phyloP scores from a whole-genome alignment of 2,888 invertebrate species.

The Tipula unca region DNA sequence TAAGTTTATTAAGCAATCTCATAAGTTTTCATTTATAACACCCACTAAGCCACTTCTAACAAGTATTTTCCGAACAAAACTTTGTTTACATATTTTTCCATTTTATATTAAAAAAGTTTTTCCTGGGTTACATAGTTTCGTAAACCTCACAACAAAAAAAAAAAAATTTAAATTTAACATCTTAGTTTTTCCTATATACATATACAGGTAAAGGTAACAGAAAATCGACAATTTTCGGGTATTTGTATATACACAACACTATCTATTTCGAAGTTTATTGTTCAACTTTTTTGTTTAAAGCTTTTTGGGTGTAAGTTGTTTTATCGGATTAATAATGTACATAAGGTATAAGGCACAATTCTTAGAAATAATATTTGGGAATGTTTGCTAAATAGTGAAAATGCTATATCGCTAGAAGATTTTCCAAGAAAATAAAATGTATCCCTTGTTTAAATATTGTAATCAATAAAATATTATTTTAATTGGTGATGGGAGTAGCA shows the following conservation, averaged over 20 bases:
- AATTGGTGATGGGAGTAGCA: no score
- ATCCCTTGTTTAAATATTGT: no score
- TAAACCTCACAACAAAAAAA: neutral
- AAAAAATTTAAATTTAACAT: neutral
- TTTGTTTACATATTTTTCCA: neutral
- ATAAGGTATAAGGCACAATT: no score
- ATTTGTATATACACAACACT: neutral
- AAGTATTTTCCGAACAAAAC: neutral
- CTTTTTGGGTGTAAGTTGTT: neutral
- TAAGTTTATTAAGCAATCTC: neutral
- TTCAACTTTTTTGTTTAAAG: neutral
- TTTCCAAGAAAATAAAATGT: no score
- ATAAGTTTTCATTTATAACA: neutral
- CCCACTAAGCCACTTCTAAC: neutral
- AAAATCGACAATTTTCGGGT: neutral
- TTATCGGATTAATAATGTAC: no score
- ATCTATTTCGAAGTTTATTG: neutral
- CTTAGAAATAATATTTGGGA: no score
- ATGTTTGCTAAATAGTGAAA: no score
- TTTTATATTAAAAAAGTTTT: neutral
- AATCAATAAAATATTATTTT: no score
- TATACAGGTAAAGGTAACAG: neutral
- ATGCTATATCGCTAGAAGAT: no score
- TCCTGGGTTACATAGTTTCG: neutral
- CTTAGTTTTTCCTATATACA: neutral